Evolutionary conservation across 2,888 invertebrate genomes (phyloP).

Genomic region (Parnassius mnemosyne): DNA sequence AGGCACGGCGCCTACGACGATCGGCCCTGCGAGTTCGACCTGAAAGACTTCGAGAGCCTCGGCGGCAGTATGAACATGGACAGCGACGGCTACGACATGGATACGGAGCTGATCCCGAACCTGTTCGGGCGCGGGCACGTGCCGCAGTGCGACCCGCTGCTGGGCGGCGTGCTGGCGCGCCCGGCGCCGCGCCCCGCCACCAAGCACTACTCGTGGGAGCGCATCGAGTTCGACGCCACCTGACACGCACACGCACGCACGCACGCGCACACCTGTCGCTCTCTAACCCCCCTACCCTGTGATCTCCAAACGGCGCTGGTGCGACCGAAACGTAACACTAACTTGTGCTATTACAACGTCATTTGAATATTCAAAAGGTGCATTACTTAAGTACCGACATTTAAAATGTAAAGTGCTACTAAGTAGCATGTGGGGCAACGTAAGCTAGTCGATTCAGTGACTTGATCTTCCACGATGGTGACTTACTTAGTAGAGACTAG

Average conservation of each 20-base stretch:
- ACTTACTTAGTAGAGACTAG: slow-evolving; percentile 52
- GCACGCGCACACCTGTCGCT: slow-evolving; percentile 32
- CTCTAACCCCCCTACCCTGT: slow-evolving; percentile 38
- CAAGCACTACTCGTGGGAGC: slow-evolving; percentile 87
- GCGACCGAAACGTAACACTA: not conserved
- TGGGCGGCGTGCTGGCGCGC: slow-evolving; percentile 83
- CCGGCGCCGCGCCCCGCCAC: slow-evolving; percentile 83
- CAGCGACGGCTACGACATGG: slow-evolving; percentile 77
- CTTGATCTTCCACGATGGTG: slow-evolving; percentile 62
- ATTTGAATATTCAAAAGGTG: slow-evolving; percentile 11
- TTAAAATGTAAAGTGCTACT: slow-evolving; percentile 39
- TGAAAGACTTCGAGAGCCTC: slow-evolving; percentile 82
- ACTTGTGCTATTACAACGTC: no score
- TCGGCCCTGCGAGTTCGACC: slow-evolving; percentile 70
- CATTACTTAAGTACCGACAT: slow-evolving; percentile 12
- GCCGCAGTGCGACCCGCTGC: slow-evolving; percentile 85
- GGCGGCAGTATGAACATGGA: slow-evolving; percentile 82
- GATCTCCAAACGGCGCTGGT: slow-evolving; percentile 40
- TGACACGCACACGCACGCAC: slow-evolving; percentile 50
- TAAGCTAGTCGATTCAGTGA: slow-evolving; percentile 60
- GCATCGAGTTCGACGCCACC: slow-evolving; percentile 86
- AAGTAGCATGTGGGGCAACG: slow-evolving; percentile 45
- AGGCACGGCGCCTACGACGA: slow-evolving; percentile 52
- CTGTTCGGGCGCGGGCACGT: slow-evolving; percentile 71
- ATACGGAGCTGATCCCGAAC: slow-evolving; percentile 69